A percentile compares a stretch with the other conserved stretches of the same genome.
These are phyloP conservation scores for Melanaphis sacchari DNA, from an alignment of 1,140 invertebrate species.

Conservation along the genomic window DNA sequence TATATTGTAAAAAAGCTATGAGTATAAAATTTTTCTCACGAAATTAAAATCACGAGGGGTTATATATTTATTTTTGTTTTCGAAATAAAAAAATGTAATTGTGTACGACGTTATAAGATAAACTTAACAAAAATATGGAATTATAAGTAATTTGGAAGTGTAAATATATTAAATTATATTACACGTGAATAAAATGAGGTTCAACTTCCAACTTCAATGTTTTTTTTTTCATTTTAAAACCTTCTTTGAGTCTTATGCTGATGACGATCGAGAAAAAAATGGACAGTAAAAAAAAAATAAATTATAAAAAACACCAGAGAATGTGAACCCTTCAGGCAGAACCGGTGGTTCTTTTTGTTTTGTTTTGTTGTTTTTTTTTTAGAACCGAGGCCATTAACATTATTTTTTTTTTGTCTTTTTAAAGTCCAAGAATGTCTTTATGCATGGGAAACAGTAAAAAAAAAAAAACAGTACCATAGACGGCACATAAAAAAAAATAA, in stretches of 20 bases:
- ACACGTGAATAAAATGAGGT: neutral
- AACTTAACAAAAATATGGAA: neutral
- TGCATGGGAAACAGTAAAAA: slow-evolving; percentile 53
- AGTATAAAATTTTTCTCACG: neutral
- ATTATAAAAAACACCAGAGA: slow-evolving; percentile 25
- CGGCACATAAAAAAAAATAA: slow-evolving; percentile 51
- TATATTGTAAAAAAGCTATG: neutral
- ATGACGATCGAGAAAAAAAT: slow-evolving; percentile 37
- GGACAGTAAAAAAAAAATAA: slow-evolving; percentile 25
- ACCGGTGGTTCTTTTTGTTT: slow-evolving; percentile 57
- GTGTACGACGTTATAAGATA: neutral
- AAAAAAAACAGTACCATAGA: slow-evolving; percentile 47
- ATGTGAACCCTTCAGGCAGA: slow-evolving; percentile 58
- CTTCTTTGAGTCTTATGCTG: slow-evolving; percentile 48
- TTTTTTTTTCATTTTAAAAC: slow-evolving; percentile 30
- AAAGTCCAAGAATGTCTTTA: slow-evolving; percentile 57
- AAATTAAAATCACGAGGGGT: neutral
- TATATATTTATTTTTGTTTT: neutral
- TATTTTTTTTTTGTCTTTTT: slow-evolving; percentile 54
- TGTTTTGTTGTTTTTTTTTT: slow-evolving; percentile 52
- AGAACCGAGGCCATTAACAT: slow-evolving; percentile 53
- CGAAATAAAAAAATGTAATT: neutral
- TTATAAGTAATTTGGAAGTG: neutral
- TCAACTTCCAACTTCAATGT: slow-evolving; percentile 16
- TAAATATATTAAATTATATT: neutral